Percentiles rank a stretch among this genome's conserved stretches.
Evolutionary conservation across 1,140 invertebrate species (phyloP).

Genomic region (Drosophila dunni): DNA sequence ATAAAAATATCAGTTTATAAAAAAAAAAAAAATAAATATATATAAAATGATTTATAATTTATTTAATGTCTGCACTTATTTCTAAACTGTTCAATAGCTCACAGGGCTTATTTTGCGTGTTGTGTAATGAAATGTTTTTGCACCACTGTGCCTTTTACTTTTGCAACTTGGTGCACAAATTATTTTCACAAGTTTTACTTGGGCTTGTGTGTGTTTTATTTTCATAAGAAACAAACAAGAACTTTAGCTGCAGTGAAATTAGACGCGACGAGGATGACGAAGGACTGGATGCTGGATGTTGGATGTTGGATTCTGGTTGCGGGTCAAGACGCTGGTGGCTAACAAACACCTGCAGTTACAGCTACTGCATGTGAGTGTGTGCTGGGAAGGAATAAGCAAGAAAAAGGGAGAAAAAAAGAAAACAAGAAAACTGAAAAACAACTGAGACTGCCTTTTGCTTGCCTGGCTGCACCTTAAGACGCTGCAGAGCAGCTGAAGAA

Average conservation of each 20-base stretch:
- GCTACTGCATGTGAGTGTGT: slow-evolving; percentile 33
- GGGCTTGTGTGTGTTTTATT: slow-evolving; percentile 48
- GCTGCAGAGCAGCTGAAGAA: slow-evolving; percentile 34
- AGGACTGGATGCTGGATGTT: not conserved
- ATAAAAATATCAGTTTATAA: no score
- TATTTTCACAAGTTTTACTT: slow-evolving; percentile 69
- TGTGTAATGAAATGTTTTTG: not conserved
- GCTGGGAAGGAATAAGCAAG: not conserved
- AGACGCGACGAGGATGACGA: slow-evolving; percentile 42
- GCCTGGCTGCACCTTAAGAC: slow-evolving; percentile 57
- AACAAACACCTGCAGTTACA: slow-evolving; percentile 74
- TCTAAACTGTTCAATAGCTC: no score
- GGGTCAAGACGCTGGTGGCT: slow-evolving; percentile 28
- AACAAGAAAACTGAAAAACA: slow-evolving; percentile 31
- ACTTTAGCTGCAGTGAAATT: slow-evolving; percentile 77
- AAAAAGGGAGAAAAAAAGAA: not conserved
- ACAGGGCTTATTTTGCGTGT: no score
- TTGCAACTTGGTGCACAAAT: slow-evolving; percentile 66
- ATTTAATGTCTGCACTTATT: no score
- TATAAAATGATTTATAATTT: no score
- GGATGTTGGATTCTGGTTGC: slow-evolving; percentile 7
- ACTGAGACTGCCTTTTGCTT: slow-evolving; percentile 29
- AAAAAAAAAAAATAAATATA: no score
- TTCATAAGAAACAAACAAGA: slow-evolving; percentile 77
- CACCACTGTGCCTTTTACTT: slow-evolving; percentile 30